phyloP scores from a whole-genome alignment of 2,797 vertebrate species.

The Meriones psammophilus region DNA sequence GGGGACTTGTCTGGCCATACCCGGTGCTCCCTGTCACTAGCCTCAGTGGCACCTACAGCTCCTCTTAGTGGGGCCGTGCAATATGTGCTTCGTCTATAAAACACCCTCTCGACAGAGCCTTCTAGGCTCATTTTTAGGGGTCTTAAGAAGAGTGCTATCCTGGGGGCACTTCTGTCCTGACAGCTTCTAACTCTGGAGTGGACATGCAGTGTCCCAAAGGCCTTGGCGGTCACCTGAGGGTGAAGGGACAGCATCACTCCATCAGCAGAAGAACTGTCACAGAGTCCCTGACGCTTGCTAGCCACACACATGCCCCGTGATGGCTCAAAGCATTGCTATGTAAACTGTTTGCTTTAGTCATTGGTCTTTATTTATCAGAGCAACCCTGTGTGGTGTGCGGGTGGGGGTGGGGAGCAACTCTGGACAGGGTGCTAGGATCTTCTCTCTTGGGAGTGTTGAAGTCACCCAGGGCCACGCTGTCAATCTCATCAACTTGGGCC shows the following conservation, averaged over 20 bases:
- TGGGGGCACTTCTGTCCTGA: not conserved
- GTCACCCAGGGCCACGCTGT: not conserved
- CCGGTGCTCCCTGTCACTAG: not conserved
- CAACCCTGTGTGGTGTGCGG: accelerated
- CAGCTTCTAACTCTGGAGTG: not conserved
- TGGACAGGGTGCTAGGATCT: too few species aligned
- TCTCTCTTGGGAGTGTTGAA: not conserved
- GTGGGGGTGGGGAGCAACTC: accelerated
- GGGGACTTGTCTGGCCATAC: accelerated
- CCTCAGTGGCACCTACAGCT: not conserved
- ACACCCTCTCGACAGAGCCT: not conserved
- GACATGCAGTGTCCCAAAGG: not conserved
- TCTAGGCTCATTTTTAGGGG: not conserved
- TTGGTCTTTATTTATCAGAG: not conserved
- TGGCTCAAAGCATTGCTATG: not conserved
- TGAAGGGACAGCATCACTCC: not conserved
- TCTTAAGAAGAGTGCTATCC: not conserved
- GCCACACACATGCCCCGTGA: not conserved
- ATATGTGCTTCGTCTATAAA: not conserved
- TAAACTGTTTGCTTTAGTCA: not conserved
- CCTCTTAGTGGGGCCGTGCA: accelerated
- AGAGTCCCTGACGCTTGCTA: not conserved
- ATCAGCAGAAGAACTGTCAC: not conserved
- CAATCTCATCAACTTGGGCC: not conserved
- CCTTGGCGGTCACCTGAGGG: not conserved